A percentile compares a stretch with the other conserved stretches of the same genome.
Conservation (phyloP, 2,113 vertebrate species). For the Natator depressus region DNA sequence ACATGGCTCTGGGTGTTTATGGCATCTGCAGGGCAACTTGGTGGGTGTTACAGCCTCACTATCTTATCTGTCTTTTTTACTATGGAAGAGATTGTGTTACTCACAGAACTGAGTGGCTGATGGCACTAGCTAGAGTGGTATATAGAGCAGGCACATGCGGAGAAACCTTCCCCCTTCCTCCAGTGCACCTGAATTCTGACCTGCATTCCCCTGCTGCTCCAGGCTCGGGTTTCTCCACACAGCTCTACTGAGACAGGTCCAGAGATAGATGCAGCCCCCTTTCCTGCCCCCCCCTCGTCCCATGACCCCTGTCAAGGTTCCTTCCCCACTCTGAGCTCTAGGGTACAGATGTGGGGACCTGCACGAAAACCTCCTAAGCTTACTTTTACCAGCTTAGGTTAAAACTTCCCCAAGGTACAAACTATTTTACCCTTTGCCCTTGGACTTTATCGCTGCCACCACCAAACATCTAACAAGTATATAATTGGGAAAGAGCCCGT, state of each 20-base stretch:
- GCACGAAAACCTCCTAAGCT: too few species aligned
- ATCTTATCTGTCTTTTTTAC: neutral
- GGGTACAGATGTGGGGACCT: too few species aligned
- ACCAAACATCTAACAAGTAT: too few species aligned
- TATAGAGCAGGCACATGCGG: neutral
- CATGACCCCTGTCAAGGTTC: neutral
- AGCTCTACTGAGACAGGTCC: neutral
- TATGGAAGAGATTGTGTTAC: neutral
- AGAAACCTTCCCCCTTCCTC: neutral
- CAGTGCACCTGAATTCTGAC: neutral
- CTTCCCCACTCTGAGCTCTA: too few species aligned
- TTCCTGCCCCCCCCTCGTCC: neutral
- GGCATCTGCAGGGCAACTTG: neutral
- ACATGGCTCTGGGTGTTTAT: neutral
- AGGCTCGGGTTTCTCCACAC: neutral
- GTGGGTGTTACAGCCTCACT: neutral
- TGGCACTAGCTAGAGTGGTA: neutral
- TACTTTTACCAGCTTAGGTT: too few species aligned
- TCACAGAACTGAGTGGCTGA: neutral
- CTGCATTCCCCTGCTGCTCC: neutral
- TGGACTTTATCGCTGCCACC: too few species aligned
- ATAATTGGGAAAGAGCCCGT: too few species aligned
- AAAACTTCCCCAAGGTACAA: too few species aligned
- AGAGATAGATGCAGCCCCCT: neutral
- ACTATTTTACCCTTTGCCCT: too few species aligned